Evolutionary conservation across 2,888 invertebrate genomes (phyloP), one percentile per base, ranked within the genome.

Genomic region (Lapara coniferarum): DNA sequence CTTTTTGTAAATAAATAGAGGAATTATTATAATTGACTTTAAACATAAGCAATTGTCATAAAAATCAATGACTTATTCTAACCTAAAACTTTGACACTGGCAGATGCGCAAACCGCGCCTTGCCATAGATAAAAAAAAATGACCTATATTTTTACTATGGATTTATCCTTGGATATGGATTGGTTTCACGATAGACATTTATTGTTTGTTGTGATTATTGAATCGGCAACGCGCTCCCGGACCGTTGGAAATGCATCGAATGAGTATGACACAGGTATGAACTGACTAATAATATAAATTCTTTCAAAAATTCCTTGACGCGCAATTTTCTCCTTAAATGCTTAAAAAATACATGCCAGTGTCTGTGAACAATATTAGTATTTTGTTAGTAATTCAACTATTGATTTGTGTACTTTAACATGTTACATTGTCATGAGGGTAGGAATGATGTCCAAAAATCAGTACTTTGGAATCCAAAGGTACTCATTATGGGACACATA

Each of bases 241-340:
- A 46, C 49, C 63, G 63, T 49, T 49, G 19, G 83, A 89, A 91
- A 91, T 90, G 90, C 90, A 89, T 88, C 80, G 80, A 84, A 85
- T 92, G 93, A 93, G 93, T 93, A 92, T 93, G 85, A 89, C 85
- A 89, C 92, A 92, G 93, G 93, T 89, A 85, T 85, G 82, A 78
- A 77, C 78, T 51, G 76, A 76, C 76, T 76, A 77, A 78, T 74
- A 81, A 78, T 84, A 87, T 87, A 90, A 89, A 90, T 88, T 88
- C 88, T 85, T 91, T 91, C 86, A 90, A 90, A 88, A 89, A 89
- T 87, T 89, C 87, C 82, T 85, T 82, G 84, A 88, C 81, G 81
- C 79, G 76, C 84, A 82, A 79, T 79, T 78, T 72, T 74, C 72
- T 37, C 68, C 73, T 76, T 85, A 88, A 87, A 88, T 85, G 86